Evolutionary conservation across 23 tunicate genomes (phyloP).

Genomic region (Clavelina lepadiformis): DNA sequence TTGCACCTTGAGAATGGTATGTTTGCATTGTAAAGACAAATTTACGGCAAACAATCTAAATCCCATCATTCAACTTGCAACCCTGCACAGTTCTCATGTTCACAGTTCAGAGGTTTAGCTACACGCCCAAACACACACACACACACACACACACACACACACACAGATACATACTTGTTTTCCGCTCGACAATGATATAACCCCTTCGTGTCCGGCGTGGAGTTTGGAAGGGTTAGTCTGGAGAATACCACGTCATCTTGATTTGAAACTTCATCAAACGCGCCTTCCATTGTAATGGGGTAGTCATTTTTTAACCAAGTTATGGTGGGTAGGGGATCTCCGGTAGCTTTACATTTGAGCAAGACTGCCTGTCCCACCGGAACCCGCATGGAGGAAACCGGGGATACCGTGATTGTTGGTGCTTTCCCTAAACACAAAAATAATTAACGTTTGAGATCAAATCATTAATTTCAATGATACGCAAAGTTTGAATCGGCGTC

Average conservation of each 20-base stretch:
- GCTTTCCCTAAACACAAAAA: slow-evolving; percentile 20
- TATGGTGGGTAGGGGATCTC: slow-evolving; percentile 36
- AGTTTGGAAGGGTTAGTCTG: slow-evolving; percentile 12
- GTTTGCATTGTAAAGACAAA: too few species aligned
- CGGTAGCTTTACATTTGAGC: slow-evolving; percentile 44
- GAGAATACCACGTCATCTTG: slow-evolving; percentile 11
- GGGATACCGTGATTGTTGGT: slow-evolving; percentile 37
- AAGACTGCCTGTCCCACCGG: slow-evolving; percentile 17
- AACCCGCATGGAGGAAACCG: slow-evolving; percentile 17
- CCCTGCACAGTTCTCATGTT: too few species aligned
- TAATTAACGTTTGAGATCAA: too few species aligned
- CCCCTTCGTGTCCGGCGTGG: slow-evolving; percentile 12
- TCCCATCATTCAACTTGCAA: too few species aligned
- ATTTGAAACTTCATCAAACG: background rate
- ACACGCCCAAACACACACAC: too few species aligned
- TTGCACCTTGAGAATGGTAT: too few species aligned
- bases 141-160: too few species aligned
- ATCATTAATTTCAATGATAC: too few species aligned
- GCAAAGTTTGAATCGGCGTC: too few species aligned
- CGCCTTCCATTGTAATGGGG: slow-evolving; percentile 16
- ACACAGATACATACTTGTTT: slow-evolving; percentile 35
- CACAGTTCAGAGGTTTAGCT: too few species aligned
- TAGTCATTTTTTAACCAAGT: slow-evolving; percentile 64
- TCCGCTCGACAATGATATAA: slow-evolving; percentile 49
- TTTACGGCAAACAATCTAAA: too few species aligned